Evolutionary conservation across 2,113 vertebrate genomes (phyloP), one percentile per base, ranked within the genome.

Genomic region (Miniopterus natalensis): DNA sequence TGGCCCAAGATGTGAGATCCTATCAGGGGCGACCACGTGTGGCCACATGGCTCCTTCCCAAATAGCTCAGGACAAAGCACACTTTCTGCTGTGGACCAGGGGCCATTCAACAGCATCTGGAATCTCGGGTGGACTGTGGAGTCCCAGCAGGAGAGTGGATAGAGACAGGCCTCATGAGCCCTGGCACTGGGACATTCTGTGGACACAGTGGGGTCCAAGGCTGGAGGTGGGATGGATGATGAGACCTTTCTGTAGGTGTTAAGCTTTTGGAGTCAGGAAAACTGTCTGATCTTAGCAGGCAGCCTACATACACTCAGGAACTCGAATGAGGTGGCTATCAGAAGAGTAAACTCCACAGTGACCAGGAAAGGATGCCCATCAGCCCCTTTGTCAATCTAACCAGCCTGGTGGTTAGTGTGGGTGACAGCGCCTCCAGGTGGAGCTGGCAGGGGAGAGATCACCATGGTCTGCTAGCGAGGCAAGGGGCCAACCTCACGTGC

Each of bases 401-500:
- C 11, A 18, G 49, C 53, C 25, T 51, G 85, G 40, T 2, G 5
- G 14, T 45, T 31, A 6, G 45, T 31, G 36, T 55, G 49, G 59
- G 49, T 36, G 55, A 31, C 1, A 2, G 17, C 14, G 29, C 18
- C n/a, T 70, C 27, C 27, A 5, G 51, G 42, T 40, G 63, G 70
- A 8, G 2, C 61, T 17, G 21, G 45, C 21, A 51, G 45, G 53
- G 14, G 6, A 8, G 2, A 10, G 55, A 51, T 47, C 40, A 21
- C 59, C 45, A 5, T 3, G 5, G 11, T 66, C 66, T 42, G n/a
- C 73, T 12, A 8, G 29, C 20, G 11, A 29, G 57, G 57, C 9
- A 53, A 73, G 15, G 42, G 40, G 10, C 27, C 45, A 31, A 23
- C 59, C 59, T 68, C 61, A 27, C 0, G 0, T 5, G 40, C 20